Conservation (phyloP, 23 tunicate genomes). For the Pegea sp. region DNA sequence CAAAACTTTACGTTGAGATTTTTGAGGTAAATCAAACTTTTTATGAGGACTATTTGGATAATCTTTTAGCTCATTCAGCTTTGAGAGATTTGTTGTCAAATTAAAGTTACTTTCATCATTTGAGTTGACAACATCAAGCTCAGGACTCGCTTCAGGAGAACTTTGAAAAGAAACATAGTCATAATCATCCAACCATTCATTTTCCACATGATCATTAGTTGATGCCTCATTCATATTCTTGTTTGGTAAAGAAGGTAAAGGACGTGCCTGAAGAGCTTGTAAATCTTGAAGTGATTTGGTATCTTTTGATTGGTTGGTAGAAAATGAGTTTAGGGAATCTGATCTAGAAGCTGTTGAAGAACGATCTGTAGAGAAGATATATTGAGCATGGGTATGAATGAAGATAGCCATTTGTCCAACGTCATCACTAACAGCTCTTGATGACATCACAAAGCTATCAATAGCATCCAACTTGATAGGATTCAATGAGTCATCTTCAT, state of each 20-base stretch:
- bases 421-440: conserved; percentile 82
- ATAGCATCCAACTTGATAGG: too few relatives aligned
- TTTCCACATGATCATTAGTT: conserved; percentile 10
- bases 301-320: not conserved
- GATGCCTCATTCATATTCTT: not conserved
- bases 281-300: conserved; percentile 2
- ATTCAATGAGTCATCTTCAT: too few relatives aligned
- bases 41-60: not conserved
- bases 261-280: conserved; percentile 52
- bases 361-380: conserved; percentile 24
- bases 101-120: too few relatives aligned
- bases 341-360: not conserved
- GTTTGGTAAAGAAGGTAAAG: conserved; percentile 51
- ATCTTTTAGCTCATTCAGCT: not conserved
- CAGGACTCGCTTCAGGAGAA: not conserved
- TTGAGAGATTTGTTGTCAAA: too few relatives aligned
- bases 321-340: not conserved
- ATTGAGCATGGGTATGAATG: conserved; percentile 56
- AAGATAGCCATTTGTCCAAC: conserved; percentile 65
- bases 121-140: not conserved
- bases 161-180: conserved; percentile 83
- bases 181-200: conserved; percentile 74
- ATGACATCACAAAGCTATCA: conserved; percentile 93
- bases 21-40: not conserved
- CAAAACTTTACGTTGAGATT: not conserved